Percentiles rank a stretch among this genome's conserved stretches.
These are phyloP conservation scores for Cheilosia vulpina DNA, from an alignment of 2,888 invertebrate species.

Conservation along the genomic window DNA sequence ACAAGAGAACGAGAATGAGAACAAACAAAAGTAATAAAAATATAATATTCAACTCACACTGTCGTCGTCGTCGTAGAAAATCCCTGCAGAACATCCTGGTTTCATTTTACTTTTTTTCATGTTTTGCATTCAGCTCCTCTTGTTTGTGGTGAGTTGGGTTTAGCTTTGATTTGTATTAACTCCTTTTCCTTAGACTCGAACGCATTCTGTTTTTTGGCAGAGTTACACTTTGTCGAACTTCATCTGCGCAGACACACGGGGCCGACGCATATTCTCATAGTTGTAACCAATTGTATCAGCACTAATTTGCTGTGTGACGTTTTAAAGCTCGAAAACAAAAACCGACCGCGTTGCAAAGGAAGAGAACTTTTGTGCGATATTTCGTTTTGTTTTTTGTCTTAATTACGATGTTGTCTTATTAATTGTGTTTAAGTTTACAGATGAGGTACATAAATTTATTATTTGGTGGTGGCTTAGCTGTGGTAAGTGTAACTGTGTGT, in stretches of 20 bases:
- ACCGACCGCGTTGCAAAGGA: background rate
- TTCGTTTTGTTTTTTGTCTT: background rate
- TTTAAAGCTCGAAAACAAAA: background rate
- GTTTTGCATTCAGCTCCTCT: constrained; percentile 2
- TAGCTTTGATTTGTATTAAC: constrained; percentile 3
- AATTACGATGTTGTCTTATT: constrained; percentile 12
- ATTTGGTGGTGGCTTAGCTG: constrained; percentile 25
- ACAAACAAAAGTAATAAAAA: background rate
- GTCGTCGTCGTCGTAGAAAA: constrained; percentile 31
- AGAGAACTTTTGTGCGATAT: background rate
- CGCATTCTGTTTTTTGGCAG: constrained; percentile 21
- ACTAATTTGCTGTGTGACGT: background rate
- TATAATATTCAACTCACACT: constrained; percentile 27
- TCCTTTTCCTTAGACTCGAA: constrained; percentile 10
- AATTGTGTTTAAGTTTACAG: constrained; percentile 12
- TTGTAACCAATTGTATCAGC: constrained; percentile 7
- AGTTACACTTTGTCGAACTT: background rate
- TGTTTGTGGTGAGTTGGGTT: constrained; percentile 7
- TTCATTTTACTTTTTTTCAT: constrained; percentile 50
- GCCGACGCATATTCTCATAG: background rate
- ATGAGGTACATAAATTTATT: constrained; percentile 27
- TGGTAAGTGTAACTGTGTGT: background rate
- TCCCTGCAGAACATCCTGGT: constrained; percentile 54
- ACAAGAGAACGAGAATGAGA: too few relatives aligned
- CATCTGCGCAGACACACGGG: background rate